Evolutionary conservation across 1,140 invertebrate genomes (phyloP).

Genomic region (Danaus melanippus): DNA sequence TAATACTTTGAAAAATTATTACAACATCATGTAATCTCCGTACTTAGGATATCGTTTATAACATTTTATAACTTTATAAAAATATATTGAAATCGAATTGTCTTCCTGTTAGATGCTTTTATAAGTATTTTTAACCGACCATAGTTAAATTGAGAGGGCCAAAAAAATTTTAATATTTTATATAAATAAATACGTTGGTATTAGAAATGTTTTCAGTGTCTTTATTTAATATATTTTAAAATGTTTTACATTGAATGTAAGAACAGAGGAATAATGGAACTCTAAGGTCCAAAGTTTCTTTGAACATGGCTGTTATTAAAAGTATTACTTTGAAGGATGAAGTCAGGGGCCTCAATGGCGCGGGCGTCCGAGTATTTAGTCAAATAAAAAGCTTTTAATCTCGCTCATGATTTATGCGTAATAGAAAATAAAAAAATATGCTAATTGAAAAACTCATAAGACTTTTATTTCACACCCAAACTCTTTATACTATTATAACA

Average conservation of each 20-base stretch:
- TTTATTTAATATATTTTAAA: neutral
- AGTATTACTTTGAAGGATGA: constrained; percentile 11
- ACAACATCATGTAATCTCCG: too few relatives aligned
- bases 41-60: too few relatives aligned
- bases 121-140: neutral
- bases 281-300: too few relatives aligned
- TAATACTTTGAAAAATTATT: too few relatives aligned
- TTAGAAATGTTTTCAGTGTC: too few relatives aligned
- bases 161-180: neutral
- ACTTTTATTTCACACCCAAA: constrained; percentile 33
- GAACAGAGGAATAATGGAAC: neutral
- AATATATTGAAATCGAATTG: too few relatives aligned
- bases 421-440: constrained; percentile 35
- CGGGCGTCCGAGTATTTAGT: constrained; percentile 42
- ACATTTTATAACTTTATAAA: too few relatives aligned
- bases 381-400: constrained; percentile 37
- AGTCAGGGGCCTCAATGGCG: constrained; percentile 36
- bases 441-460: constrained; percentile 25
- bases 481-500: too few relatives aligned
- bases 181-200: neutral
- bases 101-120: too few relatives aligned
- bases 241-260: constrained; percentile 1
- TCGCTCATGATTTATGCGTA: constrained; percentile 36
- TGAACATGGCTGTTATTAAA: constrained; percentile 3
- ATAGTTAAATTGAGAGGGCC: neutral